These are phyloP conservation scores for Anhinga rufa DNA, from an alignment of 2,113 vertebrate genomes.

Conservation along the genomic window DNA sequence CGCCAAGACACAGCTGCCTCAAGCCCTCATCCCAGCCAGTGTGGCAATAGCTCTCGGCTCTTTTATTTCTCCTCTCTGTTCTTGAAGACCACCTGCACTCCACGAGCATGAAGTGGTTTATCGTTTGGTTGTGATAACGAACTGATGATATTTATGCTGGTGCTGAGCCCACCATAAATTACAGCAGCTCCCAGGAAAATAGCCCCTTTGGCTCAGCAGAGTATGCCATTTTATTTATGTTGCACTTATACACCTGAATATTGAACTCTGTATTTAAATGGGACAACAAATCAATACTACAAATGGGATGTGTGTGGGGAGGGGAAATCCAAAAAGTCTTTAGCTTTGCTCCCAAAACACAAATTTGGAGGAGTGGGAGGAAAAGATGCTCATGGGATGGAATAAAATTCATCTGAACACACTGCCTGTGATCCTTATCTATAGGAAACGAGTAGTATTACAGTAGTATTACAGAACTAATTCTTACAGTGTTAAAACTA, in stretches of 20 bases:
- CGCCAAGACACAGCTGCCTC: neutral
- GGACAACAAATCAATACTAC: constrained; percentile 60
- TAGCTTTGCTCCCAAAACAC: neutral
- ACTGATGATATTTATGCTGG: constrained; percentile 5
- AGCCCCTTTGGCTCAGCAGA: constrained; percentile 32
- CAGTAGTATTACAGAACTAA: neutral
- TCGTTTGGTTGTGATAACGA: constrained; percentile 53
- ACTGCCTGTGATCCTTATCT: neutral
- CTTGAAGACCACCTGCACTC: neutral
- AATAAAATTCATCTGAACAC: neutral
- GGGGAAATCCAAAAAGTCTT: neutral
- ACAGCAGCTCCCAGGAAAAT: constrained; percentile 21
- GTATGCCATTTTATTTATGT: constrained; percentile 65
- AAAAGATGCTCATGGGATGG: neutral
- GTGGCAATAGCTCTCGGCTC: neutral
- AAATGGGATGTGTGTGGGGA: neutral
- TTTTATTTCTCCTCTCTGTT: neutral
- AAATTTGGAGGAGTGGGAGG: neutral
- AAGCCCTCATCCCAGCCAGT: neutral
- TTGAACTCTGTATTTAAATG: constrained; percentile 52
- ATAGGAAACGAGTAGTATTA: neutral
- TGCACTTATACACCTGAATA: constrained; percentile 43
- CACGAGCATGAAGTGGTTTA: constrained; percentile 53
- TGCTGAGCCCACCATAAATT: constrained; percentile 61
- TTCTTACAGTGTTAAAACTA: neutral